Evolutionary conservation across 2,888 invertebrate genomes (phyloP).

Genomic region (Entomobrya multifasciata): DNA sequence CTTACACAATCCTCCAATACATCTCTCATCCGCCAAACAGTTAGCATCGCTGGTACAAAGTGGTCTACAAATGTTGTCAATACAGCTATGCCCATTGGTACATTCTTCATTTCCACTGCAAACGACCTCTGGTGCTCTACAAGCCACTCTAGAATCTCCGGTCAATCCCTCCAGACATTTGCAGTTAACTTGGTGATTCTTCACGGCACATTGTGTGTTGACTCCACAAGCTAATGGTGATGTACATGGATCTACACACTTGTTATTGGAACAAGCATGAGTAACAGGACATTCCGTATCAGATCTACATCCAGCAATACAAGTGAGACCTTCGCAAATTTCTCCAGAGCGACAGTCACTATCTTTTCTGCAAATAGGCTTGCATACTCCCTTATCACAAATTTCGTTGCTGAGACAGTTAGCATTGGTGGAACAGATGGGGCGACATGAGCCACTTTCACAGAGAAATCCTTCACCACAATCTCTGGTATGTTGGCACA

Average conservation of each 20-base stretch:
- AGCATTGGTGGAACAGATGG: constrained; percentile 88
- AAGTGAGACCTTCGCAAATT: constrained; percentile 91
- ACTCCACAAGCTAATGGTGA: constrained; percentile 91
- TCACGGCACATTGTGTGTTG: constrained; percentile 88
- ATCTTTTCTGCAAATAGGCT: constrained; percentile 90
- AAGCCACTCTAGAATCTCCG: constrained; percentile 89
- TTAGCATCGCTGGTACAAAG: constrained; percentile 90
- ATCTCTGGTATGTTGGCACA: constrained; percentile 89
- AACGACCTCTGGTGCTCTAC: constrained; percentile 86
- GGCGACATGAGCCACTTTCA: constrained; percentile 86
- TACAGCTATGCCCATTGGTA: constrained; percentile 87
- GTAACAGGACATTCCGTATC: constrained; percentile 88
- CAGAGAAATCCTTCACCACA: constrained; percentile 88
- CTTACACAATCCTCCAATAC: constrained; percentile 91
- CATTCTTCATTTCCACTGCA: constrained; percentile 88
- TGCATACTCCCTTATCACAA: constrained; percentile 90
- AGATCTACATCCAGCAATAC: constrained; percentile 90
- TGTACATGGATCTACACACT: constrained; percentile 89
- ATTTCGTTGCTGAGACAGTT: constrained; percentile 92
- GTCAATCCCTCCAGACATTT: constrained; percentile 87
- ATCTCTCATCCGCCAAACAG: constrained; percentile 92
- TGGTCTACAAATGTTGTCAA: constrained; percentile 89
- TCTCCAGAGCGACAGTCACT: constrained; percentile 93
- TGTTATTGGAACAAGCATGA: constrained; percentile 89
- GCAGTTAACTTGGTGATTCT: constrained; percentile 89